Percentiles rank a stretch among this genome's conserved stretches.
Conservation (phyloP, 2,888 invertebrate species). For the Idaea aversata region DNA sequence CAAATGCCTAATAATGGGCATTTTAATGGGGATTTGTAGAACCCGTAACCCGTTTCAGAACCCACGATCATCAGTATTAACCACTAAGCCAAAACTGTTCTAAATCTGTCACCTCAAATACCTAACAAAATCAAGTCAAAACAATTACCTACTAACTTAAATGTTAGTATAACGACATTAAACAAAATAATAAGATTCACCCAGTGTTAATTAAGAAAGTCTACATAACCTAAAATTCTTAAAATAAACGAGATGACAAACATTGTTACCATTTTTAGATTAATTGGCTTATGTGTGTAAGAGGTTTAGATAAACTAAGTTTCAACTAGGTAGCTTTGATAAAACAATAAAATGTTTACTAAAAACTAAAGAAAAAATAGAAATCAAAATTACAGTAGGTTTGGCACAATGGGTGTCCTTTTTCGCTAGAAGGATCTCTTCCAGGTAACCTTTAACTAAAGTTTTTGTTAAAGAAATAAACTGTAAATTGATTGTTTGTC, state of each 20-base stretch:
- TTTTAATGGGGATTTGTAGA: too few species aligned
- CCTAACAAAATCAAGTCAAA: not conserved
- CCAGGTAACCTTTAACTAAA: too few species aligned
- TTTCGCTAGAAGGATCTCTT: too few species aligned
- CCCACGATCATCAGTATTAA: too few species aligned
- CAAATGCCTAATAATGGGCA: too few species aligned
- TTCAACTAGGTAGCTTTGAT: not conserved
- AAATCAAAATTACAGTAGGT: too few species aligned
- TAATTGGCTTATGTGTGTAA: not conserved
- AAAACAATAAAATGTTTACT: not conserved
- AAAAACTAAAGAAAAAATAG: not conserved
- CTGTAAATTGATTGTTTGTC: too few species aligned
- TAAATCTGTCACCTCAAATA: not conserved
- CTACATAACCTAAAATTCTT: not conserved
- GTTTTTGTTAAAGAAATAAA: too few species aligned
- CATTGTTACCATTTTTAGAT: not conserved
- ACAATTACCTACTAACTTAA: not conserved
- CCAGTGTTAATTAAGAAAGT: not conserved
- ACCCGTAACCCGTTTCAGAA: too few species aligned
- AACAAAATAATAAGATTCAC: not conserved
- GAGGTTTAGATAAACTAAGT: not conserved
- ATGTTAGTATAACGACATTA: not conserved
- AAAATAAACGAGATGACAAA: not conserved
- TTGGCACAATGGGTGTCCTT: too few species aligned
- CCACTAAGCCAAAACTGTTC: not conserved